Evolutionary conservation across 2,797 vertebrate genomes (phyloP).

Genomic region (Harpagifer antarcticus): DNA sequence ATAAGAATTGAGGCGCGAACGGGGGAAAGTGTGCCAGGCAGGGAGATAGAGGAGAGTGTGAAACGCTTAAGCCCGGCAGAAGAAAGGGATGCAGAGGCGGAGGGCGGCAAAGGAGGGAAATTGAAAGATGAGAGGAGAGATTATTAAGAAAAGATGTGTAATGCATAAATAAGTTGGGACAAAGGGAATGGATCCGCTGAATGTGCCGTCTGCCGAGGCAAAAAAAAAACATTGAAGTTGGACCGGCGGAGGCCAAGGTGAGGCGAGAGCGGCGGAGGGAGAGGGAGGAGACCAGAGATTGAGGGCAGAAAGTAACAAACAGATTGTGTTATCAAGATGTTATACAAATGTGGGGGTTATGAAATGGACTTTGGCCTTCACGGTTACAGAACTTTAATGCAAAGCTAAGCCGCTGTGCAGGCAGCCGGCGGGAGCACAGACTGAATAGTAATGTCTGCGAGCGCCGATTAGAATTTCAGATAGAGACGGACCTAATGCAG

Average conservation of each 20-base stretch:
- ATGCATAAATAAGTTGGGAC: constrained; percentile 69
- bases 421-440: constrained; percentile 48
- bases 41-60: constrained; percentile 76
- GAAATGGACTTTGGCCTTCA: constrained; percentile 67
- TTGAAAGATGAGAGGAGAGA: constrained; percentile 82
- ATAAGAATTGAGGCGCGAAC: constrained; percentile 71
- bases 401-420: constrained; percentile 55
- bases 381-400: constrained; percentile 71
- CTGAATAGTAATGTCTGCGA: constrained; percentile 74
- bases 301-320: constrained; percentile 47
- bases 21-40: constrained; percentile 47
- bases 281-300: constrained; percentile 33
- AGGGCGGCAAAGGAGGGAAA: constrained; percentile 72
- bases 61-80: constrained; percentile 63
- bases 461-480: constrained; percentile 81
- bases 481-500: constrained; percentile 66
- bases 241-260: constrained; percentile 53
- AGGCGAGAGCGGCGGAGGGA: constrained; percentile 19
- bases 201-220: constrained; percentile 3
- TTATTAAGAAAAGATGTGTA: constrained; percentile 77
- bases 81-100: constrained; percentile 63
- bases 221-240: constrained; percentile 51
- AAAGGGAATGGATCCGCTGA: constrained; percentile 52
- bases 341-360: constrained; percentile 66
- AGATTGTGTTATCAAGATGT: constrained; percentile 77